Evolutionary conservation across 1,140 invertebrate genomes (phyloP).

Genomic region (Potamilus streckersoni): DNA sequence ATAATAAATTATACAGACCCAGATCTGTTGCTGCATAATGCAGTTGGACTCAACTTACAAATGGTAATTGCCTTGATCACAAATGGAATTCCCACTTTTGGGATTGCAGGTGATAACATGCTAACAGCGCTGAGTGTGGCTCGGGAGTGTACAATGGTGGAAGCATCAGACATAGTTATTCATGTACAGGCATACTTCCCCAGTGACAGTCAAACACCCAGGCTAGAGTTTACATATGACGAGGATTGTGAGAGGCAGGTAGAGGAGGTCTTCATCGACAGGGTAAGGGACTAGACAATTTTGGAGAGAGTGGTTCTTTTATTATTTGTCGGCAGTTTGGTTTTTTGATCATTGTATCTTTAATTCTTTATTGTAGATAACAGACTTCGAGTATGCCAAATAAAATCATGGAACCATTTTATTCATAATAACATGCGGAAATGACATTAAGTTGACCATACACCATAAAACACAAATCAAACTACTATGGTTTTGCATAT

Average conservation of each 20-base stretch:
- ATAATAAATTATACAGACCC: too few species aligned
- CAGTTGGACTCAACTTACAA: too few species aligned
- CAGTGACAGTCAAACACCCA: conserved; percentile 12
- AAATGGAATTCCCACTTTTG: not conserved
- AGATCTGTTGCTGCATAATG: too few species aligned
- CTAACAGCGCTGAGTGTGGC: conserved; percentile 96
- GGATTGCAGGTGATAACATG: conserved; percentile 83
- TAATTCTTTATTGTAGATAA: not conserved
- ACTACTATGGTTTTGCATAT: too few species aligned
- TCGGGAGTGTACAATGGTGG: conserved; percentile 92
- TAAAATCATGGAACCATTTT: not conserved
- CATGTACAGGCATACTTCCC: conserved; percentile 73
- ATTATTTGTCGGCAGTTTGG: not conserved
- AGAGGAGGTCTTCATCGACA: conserved; percentile 35
- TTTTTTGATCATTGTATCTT: not conserved
- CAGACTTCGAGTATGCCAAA: not conserved
- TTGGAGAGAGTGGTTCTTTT: not conserved
- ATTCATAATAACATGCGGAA: not conserved
- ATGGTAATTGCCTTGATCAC: too few species aligned
- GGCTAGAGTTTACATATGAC: not conserved
- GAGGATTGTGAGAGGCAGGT: conserved; percentile 3
- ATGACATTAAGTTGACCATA: not conserved
- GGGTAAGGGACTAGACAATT: not conserved
- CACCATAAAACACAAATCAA: too few species aligned
- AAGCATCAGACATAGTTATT: conserved; percentile 78